Evolutionary conservation across 2,888 invertebrate species (phyloP).

Genomic region (Pachymerium ferrugineum): DNA sequence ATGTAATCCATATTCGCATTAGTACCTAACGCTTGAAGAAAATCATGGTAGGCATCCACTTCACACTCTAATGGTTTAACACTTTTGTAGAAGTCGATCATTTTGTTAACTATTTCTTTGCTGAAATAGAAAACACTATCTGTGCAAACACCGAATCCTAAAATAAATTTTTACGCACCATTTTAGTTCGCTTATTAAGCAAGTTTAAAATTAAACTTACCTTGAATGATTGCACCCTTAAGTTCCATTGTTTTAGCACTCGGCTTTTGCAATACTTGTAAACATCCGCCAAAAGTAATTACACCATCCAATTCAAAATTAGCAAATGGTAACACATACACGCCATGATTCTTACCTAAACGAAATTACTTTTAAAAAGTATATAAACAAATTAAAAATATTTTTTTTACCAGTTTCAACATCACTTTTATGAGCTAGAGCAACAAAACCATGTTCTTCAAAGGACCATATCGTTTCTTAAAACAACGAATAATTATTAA

Average conservation of each 20-base stretch:
- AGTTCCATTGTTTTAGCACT: constrained; percentile 45
- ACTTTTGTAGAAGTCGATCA: constrained; percentile 43
- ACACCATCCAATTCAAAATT: neutral
- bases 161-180: neutral
- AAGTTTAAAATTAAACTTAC: constrained; percentile 16
- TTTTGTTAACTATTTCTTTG: constrained; percentile 43
- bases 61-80: constrained; percentile 46
- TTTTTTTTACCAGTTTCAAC: constrained; percentile 44
- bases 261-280: constrained; percentile 51
- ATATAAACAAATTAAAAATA: neutral
- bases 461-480: constrained; percentile 36
- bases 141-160: constrained; percentile 45
- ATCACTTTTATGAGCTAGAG: constrained; percentile 50
- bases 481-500: too few relatives aligned
- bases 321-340: constrained; percentile 46
- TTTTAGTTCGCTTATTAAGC: neutral
- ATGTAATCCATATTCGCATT: constrained; percentile 44
- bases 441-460: constrained; percentile 46
- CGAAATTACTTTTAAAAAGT: neutral
- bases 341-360: constrained; percentile 45
- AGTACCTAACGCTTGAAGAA: constrained; percentile 48
- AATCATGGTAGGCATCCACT: constrained; percentile 51
- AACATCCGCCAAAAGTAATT: constrained; percentile 42
- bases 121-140: constrained; percentile 51
- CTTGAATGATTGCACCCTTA: constrained; percentile 44